Evolutionary conservation across 2,797 vertebrate genomes (phyloP).

Genomic region (Gallirallus australis): DNA sequence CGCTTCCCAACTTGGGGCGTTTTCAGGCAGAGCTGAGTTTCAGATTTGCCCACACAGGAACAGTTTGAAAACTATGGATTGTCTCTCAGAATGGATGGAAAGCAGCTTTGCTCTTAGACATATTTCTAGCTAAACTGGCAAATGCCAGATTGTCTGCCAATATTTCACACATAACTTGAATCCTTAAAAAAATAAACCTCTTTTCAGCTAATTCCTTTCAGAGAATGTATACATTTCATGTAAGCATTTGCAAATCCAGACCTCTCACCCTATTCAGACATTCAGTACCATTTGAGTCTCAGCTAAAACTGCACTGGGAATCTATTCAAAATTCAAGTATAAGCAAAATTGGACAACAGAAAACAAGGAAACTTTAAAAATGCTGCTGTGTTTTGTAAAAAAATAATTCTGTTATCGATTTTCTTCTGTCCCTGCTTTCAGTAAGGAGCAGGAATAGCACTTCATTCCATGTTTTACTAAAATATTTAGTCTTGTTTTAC

Average conservation of each 20-base stretch:
- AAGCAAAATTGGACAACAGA: not conserved
- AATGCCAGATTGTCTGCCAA: constrained; percentile 7
- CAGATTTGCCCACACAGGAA: constrained; percentile 23
- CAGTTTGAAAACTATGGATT: not conserved
- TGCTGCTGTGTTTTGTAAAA: not conserved
- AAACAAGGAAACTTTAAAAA: not conserved
- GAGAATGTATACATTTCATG: not conserved
- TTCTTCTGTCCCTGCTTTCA: not conserved
- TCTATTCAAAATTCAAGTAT: constrained; percentile 1
- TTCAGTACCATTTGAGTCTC: not conserved
- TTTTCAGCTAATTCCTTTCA: not conserved
- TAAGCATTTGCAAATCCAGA: constrained; percentile 33
- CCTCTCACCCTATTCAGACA: not conserved
- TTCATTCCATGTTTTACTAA: not conserved
- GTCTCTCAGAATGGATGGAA: not conserved
- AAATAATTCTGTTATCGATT: not conserved
- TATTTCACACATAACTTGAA: not conserved
- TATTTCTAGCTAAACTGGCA: not conserved
- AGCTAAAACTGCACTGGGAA: not conserved
- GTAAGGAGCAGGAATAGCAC: not conserved
- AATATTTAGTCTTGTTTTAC: not conserved
- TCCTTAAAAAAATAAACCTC: not conserved
- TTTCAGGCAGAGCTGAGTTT: constrained; percentile 34
- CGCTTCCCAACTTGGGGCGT: not conserved
- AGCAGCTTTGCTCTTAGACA: not conserved